Conservation (phyloP, 2,797 vertebrate genomes). For the Anniella stebbinsi region DNA sequence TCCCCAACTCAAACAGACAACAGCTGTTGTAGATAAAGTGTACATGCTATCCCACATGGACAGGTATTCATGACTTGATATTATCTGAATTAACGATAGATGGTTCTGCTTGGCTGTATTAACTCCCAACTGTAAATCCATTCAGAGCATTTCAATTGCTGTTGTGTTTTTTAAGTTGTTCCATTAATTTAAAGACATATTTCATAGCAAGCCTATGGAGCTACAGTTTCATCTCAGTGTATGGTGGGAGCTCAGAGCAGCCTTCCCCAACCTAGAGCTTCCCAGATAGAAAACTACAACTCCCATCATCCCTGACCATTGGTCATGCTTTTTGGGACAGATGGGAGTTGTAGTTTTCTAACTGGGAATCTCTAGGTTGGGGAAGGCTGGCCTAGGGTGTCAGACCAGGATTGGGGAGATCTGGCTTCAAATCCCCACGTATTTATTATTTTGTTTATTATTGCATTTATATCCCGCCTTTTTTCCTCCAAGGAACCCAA, state of each 20-base stretch:
- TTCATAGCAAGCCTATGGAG: not conserved
- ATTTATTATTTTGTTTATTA: too few species aligned
- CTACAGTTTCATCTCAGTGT: not conserved
- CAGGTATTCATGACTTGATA: conserved; percentile 66
- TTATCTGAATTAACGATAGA: conserved; percentile 71
- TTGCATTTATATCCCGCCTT: too few species aligned
- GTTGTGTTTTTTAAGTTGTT: not conserved
- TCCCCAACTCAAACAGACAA: conserved; percentile 65
- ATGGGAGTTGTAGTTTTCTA: not conserved
- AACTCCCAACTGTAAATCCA: conserved; percentile 54
- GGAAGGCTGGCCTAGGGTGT: not conserved
- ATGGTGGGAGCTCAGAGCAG: not conserved
- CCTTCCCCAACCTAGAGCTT: not conserved
- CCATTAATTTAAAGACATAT: conserved; percentile 21
- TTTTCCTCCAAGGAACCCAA: too few species aligned
- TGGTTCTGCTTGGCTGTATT: conserved; percentile 54
- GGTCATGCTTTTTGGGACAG: not conserved
- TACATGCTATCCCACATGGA: conserved; percentile 62
- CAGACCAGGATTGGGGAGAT: not conserved
- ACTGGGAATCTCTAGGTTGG: not conserved
- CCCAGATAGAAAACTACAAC: too few species aligned
- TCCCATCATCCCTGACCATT: not conserved
- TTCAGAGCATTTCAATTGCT: conserved; percentile 10
- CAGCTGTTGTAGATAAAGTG: conserved; percentile 79
- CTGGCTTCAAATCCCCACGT: not conserved